Conservation (phyloP, 2,888 invertebrate genomes). For the Patella depressa region DNA sequence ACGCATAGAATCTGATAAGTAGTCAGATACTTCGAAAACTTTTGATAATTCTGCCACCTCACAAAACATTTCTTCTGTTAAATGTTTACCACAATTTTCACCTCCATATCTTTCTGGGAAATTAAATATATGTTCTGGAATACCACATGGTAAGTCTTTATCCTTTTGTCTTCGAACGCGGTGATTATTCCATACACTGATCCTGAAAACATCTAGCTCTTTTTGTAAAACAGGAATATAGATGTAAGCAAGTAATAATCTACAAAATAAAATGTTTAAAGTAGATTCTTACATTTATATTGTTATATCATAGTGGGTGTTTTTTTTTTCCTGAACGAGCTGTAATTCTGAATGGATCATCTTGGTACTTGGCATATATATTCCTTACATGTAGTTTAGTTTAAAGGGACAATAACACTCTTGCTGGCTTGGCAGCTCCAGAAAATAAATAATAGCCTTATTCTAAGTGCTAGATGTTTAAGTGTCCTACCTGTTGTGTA, state of each 20-base stretch:
- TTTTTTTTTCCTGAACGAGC: too few relatives aligned
- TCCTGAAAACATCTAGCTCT: not conserved
- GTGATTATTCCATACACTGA: not conserved
- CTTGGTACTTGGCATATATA: too few relatives aligned
- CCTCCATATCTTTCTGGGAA: not conserved
- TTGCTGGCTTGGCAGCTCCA: too few relatives aligned
- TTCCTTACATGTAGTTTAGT: too few relatives aligned
- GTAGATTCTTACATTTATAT: too few relatives aligned
- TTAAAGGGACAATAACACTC: too few relatives aligned
- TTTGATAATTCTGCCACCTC: not conserved
- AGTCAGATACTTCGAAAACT: not conserved
- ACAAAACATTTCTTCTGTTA: not conserved
- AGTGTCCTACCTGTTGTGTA: too few relatives aligned
- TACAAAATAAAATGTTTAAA: not conserved
- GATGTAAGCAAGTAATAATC: not conserved
- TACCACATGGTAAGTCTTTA: not conserved
- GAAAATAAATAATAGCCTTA: too few relatives aligned
- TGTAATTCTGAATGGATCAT: too few relatives aligned
- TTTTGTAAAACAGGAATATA: not conserved
- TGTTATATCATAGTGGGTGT: too few relatives aligned
- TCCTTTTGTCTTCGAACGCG: not conserved
- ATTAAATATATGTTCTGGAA: not conserved
- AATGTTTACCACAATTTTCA: not conserved
- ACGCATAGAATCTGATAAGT: not conserved
- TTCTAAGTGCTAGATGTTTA: too few relatives aligned